Evolutionary conservation across 2,797 vertebrate genomes (phyloP), one percentile per base, ranked within the genome.

Genomic region (Aythya fuligula): DNA sequence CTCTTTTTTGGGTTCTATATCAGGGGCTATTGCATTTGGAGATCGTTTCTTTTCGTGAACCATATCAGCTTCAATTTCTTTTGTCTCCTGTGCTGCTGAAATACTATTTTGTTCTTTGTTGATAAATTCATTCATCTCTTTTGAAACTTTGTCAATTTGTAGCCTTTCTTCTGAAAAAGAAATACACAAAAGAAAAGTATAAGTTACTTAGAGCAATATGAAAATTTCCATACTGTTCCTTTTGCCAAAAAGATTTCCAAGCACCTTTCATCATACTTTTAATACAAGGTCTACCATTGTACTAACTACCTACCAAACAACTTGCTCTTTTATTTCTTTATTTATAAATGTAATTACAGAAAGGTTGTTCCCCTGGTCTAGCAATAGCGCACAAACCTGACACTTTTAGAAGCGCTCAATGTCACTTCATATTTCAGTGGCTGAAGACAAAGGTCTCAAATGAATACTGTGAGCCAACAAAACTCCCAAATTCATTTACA

Each of bases 41-140:
- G 98, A 98, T 97, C 98, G 99, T 97, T 99, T 99, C 97, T 99
- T 99, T 96, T 99, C 99, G 96, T 97, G 97, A 92, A 98, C 93
- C 96, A 97, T 93, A 98, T 99, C 99, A 87, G 97, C 98, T 93
- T 99, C 99, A 89, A 97, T 98, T 96, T 99, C 99, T 96, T 98
- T 99, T 87, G 98, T 97, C 98, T 99, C 99, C 97, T 99, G 98
- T 88, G 98, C 98, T 94, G 98, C 98, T 80, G 95, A 98, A 97
- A 97, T 98, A 93, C 98, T 98, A 97, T 98, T 98, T 98, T 98
- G 98, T 67, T 98, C 98, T 97, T 98, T 99, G 96, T 98, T 99
- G 90, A 95, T 91, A 97, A 98, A 98, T 97, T 99, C 98, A 97
- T 98, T 98, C 96, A 98, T 98, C 95, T 99, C 99, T 98, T 98